Conservation (phyloP, 2,888 invertebrate species). For the Vannuccia rotundouncinata region DNA sequence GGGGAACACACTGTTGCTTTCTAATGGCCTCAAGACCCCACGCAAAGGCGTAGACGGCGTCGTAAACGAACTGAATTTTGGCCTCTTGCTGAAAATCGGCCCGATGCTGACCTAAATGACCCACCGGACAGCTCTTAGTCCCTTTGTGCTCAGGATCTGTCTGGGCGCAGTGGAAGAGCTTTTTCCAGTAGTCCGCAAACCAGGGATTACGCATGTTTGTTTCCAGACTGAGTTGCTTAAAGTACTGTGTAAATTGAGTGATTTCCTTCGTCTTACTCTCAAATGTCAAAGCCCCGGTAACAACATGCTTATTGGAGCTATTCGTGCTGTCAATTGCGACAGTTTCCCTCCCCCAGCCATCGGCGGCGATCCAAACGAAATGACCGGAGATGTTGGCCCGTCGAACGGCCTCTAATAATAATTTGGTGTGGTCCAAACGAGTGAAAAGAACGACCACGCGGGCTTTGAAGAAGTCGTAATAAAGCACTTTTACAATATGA, state of each 20-base stretch:
- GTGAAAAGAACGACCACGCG: constrained; percentile 70
- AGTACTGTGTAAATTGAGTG: constrained; percentile 66
- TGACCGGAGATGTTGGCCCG: constrained; percentile 57
- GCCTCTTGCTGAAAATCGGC: constrained; percentile 52
- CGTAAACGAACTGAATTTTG: constrained; percentile 65
- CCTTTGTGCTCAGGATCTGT: too few relatives aligned
- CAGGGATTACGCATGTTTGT: constrained; percentile 83
- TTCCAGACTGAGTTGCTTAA: constrained; percentile 61
- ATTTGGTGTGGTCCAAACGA: constrained; percentile 67
- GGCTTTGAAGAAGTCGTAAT: constrained; percentile 33
- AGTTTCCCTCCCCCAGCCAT: constrained; percentile 67
- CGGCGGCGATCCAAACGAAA: constrained; percentile 65
- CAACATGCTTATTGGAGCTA: constrained; percentile 64
- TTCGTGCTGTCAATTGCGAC: constrained; percentile 59
- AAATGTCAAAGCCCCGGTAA: constrained; percentile 69
- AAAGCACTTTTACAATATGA: constrained; percentile 33
- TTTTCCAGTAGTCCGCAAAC: constrained; percentile 77
- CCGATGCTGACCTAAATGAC: not conserved
- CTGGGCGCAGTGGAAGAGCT: not conserved
- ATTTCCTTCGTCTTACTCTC: constrained; percentile 65
- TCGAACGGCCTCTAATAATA: constrained; percentile 63
- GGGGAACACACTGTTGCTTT: not conserved
- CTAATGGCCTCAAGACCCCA: constrained; percentile 39
- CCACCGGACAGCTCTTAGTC: not conserved
- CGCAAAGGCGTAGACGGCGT: constrained; percentile 68